Evolutionary conservation across 2,113 vertebrate species (phyloP), one percentile per base, ranked within the genome.

Genomic region (Gasterosteus aculeatus): DNA sequence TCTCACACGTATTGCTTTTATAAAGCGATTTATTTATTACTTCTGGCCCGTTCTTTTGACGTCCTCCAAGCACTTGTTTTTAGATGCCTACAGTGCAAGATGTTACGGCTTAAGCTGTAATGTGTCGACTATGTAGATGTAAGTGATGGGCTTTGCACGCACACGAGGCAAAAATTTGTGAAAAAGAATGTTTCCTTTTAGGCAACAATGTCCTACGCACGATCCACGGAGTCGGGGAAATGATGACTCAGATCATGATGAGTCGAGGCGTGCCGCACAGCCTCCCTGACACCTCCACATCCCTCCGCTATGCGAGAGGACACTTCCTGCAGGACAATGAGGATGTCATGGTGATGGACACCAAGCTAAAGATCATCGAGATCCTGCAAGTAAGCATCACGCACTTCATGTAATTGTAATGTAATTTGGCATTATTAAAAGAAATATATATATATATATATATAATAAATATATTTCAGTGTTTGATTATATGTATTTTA

Each of bases 161-260:
- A 7, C 44, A 42, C 16, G 0, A 38, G 39, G n/a, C 56, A 11
- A 71, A 66, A 66, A 41, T 58, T 11, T 70, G 26, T 83, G 35
- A 87, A 47, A 3, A 4, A 4, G 11, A 58, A 42, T 74, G 42
- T 84, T 22, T 78, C 41, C n/a, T 73, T 70, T 70, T 31, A 99
- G 98, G 98, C 74, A 99, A 98, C 93, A 99, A 99, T 0, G 98
- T 99, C 47, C 95, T 99, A 93, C 95, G 97, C 72, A 98, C 98
- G 29, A 99, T 99, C 87, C 97, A 99, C 0, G 98, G 96, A 0
- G 98, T 99, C 47, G 98, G 98, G 29, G 98, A 99, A 93, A 96
- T 99, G 98, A 98, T 99, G 98, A 98, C 96, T 26, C 97, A 99
- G 90, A 99, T 99, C 96, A 98, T 99, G 59, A 95, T 99, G 74